Percentiles rank a stretch among this genome's conserved stretches.
phyloP scores from a whole-genome alignment of 1,140 invertebrate genomes.

The Sipha flava region DNA sequence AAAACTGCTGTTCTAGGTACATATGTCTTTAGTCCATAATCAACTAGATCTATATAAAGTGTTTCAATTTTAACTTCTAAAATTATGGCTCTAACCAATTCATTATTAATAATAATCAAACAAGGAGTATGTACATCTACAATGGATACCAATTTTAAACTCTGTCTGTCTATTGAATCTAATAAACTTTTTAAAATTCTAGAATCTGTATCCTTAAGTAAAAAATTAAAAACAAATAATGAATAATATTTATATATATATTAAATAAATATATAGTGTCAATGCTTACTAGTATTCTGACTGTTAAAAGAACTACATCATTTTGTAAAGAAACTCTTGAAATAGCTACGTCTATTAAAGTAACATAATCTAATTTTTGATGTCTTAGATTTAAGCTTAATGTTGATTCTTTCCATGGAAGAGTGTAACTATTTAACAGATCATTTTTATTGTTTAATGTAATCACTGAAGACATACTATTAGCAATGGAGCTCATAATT shows the following conservation, averaged over 20 bases:
- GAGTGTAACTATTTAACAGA: not conserved
- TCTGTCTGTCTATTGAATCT: not conserved
- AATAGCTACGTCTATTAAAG: not conserved
- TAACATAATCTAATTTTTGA: not conserved
- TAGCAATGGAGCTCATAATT: not conserved
- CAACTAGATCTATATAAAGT: slow-evolving; percentile 1
- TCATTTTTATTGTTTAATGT: not conserved
- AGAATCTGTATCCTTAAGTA: slow-evolving; percentile 1
- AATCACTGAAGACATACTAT: not conserved
- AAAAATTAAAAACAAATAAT: not conserved
- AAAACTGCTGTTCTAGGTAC: not conserved
- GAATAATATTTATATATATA: not conserved
- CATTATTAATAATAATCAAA: not conserved
- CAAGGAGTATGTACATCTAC: slow-evolving; percentile 15
- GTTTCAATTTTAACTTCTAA: not conserved
- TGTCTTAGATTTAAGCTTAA: not conserved
- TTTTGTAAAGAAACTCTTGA: not conserved
- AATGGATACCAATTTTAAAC: not conserved
- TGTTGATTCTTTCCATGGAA: not conserved
- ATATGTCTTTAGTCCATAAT: not conserved
- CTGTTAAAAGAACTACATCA: not conserved
- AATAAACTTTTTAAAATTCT: not conserved
- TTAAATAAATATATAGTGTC: not conserved
- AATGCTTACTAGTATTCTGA: not conserved
- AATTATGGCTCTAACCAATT: slow-evolving; percentile 6